phyloP scores from a whole-genome alignment of 1,140 invertebrate species.

The Drosophila ambigua region DNA sequence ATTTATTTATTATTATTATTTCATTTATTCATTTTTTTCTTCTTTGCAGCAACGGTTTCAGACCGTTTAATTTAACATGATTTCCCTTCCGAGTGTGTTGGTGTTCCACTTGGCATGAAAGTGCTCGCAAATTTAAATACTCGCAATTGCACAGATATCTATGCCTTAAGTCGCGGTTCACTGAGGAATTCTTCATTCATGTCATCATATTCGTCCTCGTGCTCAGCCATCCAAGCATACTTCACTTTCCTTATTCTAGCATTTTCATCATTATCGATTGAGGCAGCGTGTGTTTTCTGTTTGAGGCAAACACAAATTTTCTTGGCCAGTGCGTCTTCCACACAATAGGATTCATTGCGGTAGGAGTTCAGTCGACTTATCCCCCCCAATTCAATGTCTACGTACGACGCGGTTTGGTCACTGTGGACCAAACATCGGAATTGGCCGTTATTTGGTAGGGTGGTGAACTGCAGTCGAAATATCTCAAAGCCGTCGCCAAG shows the following conservation, averaged over 20 bases:
- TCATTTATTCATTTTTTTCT: no score
- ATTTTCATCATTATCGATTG: no score
- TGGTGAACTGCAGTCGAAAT: slow-evolving; percentile 33
- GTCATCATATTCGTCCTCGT: slow-evolving; percentile 17
- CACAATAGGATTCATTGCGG: slow-evolving; percentile 20
- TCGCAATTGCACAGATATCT: no score
- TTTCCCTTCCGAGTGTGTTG: no score
- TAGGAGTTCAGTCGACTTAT: slow-evolving; percentile 31
- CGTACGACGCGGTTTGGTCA: not conserved
- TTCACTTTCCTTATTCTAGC: not conserved
- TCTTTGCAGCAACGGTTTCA: no score
- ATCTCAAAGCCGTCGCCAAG: not conserved
- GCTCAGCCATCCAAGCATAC: not conserved
- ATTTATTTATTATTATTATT: no score
- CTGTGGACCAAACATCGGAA: slow-evolving; percentile 7
- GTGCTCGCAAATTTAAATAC: no score
- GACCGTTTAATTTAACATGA: no score
- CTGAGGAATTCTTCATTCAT: no score
- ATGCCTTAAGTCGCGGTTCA: no score
- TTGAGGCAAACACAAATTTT: slow-evolving; percentile 39
- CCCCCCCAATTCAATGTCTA: not conserved
- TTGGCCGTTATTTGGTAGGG: not conserved
- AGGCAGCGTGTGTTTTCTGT: not conserved
- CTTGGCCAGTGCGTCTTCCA: slow-evolving; percentile 2
- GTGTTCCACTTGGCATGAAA: no score